Conservation (phyloP, 2,113 vertebrate genomes). For the Verasper variegatus region DNA sequence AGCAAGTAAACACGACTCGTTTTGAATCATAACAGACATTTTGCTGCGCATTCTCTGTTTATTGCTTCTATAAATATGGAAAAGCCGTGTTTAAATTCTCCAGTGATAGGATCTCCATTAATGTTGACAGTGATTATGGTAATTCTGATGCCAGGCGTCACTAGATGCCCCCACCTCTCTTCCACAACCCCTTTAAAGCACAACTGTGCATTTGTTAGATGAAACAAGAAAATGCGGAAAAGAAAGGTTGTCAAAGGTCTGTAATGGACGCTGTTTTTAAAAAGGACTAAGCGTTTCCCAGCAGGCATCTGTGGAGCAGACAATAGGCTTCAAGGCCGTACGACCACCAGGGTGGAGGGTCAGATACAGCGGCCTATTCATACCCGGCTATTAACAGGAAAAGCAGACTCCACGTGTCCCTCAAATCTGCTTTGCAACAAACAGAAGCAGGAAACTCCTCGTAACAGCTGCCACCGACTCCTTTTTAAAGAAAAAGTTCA, state of each 20-base stretch:
- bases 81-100: constrained; percentile 77
- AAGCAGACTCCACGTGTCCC: constrained; percentile 44
- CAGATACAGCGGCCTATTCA: constrained; percentile 58
- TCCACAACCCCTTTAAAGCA: neutral
- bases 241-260: constrained; percentile 68
- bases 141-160: constrained; percentile 65
- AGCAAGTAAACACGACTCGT: constrained; percentile 71
- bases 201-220: neutral
- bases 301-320: constrained; percentile 43
- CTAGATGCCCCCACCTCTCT: constrained; percentile 20
- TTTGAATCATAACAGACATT: constrained; percentile 77
- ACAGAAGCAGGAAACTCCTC: constrained; percentile 62
- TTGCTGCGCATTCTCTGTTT: constrained; percentile 70
- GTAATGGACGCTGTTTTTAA: constrained; percentile 38
- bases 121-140: constrained; percentile 78
- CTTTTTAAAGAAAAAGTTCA: constrained; percentile 17
- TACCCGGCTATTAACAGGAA: constrained; percentile 61
- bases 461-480: constrained; percentile 31
- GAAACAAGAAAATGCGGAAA: constrained; percentile 41
- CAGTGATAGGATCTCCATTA: constrained; percentile 73
- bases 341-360: constrained; percentile 55
- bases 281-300: constrained; percentile 36
- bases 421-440: constrained; percentile 47
- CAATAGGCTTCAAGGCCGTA: constrained; percentile 66
- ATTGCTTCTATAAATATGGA: constrained; percentile 78